A percentile compares a stretch with the other conserved stretches of the same genome.
Conservation (phyloP, 2,113 vertebrate genomes). For the Oophaga pumilio region DNA sequence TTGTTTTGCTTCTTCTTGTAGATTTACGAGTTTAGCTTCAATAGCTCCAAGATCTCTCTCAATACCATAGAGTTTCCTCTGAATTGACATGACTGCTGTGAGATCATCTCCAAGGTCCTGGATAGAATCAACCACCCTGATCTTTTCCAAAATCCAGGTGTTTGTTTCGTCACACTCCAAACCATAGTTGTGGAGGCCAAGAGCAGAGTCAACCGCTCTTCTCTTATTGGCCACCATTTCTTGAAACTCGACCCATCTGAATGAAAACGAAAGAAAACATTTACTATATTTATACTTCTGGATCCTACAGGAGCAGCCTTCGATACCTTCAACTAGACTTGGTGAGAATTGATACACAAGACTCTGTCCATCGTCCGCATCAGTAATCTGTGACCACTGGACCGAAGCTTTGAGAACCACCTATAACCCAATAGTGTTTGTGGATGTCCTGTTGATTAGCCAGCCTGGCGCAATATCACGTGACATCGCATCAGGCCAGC, state of each 20-base stretch:
- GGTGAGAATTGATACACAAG: too few relatives aligned
- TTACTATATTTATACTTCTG: neutral
- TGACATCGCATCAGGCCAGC: too few relatives aligned
- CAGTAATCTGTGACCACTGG: too few relatives aligned
- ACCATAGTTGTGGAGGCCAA: conserved; percentile 87
- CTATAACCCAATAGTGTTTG: too few relatives aligned
- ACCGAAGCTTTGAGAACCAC: too few relatives aligned
- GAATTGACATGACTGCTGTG: conserved; percentile 87
- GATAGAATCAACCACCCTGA: conserved; percentile 83
- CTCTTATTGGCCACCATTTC: conserved; percentile 79
- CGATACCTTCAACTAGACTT: neutral
- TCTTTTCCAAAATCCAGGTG: conserved; percentile 90
- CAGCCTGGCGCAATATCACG: too few relatives aligned
- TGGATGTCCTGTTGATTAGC: too few relatives aligned
- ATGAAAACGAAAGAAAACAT: neutral
- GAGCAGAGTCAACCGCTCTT: conserved; percentile 79
- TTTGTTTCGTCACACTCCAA: conserved; percentile 90
- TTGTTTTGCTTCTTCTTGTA: conserved; percentile 77
- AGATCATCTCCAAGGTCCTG: conserved; percentile 87
- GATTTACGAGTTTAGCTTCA: conserved; percentile 73
- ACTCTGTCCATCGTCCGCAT: too few relatives aligned
- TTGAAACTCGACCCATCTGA: conserved; percentile 88
- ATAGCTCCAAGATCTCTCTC: conserved; percentile 87
- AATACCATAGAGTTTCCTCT: conserved; percentile 90
- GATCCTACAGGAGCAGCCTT: neutral